phyloP scores from a whole-genome alignment of 2,888 invertebrate genomes.

The Dinocampus coccinellae region DNA sequence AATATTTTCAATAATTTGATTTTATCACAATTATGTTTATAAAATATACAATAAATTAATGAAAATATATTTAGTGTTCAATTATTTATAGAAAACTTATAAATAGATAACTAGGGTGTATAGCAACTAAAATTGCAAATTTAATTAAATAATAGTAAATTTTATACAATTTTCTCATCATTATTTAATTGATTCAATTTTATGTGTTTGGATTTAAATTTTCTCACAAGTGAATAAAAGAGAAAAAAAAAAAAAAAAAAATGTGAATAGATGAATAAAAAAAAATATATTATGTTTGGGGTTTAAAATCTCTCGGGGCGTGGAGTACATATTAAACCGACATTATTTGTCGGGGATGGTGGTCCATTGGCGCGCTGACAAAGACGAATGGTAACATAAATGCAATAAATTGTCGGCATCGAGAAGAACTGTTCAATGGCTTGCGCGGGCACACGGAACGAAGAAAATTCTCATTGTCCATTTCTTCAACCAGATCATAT shows the following conservation, averaged over 20 bases:
- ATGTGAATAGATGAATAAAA: neutral
- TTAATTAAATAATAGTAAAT: neutral
- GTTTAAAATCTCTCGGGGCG: slow-evolving; percentile 15
- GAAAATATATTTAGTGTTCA: slow-evolving; percentile 45
- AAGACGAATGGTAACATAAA: slow-evolving; percentile 43
- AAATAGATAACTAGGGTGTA: neutral
- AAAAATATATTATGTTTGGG: neutral
- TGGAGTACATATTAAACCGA: slow-evolving; percentile 12
- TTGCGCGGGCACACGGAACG: slow-evolving; percentile 28
- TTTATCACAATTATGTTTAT: neutral
- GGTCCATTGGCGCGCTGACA: slow-evolving; percentile 38
- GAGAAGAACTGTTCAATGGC: slow-evolving; percentile 18
- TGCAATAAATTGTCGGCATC: slow-evolving; percentile 44
- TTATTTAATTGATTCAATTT: neutral
- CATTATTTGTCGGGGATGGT: slow-evolving; percentile 32
- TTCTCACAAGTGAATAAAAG: neutral
- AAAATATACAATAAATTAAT: slow-evolving; percentile 27
- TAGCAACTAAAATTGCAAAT: no score
- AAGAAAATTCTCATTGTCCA: slow-evolving; percentile 43
- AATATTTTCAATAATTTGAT: neutral
- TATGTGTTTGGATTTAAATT: no score
- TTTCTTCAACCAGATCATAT: slow-evolving; percentile 43
- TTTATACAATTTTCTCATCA: neutral
- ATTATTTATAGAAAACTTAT: neutral
- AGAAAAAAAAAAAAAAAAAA: neutral